phyloP scores from a whole-genome alignment of 1,140 invertebrate species.

The Euura lappo region DNA sequence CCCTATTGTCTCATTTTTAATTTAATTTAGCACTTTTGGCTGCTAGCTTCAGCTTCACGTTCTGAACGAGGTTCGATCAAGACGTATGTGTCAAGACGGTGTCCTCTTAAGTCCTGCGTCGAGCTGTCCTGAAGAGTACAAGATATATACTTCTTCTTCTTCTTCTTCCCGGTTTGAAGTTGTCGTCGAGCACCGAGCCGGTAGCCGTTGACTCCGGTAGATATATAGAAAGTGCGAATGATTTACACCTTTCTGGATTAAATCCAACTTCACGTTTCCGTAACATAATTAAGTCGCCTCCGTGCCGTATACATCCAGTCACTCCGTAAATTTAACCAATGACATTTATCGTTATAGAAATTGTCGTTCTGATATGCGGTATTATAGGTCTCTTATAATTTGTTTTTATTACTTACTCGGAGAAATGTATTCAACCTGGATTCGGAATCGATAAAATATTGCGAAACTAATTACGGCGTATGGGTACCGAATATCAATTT shows the following conservation, averaged over 20 bases:
- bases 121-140: background rate
- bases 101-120: background rate
- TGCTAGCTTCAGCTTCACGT: background rate
- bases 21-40: no score
- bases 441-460: no score
- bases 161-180: background rate
- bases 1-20: no score
- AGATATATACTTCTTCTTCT: background rate
- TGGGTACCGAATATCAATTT: no score
- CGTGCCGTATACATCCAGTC: background rate
- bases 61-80: background rate
- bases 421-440: no score
- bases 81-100: background rate
- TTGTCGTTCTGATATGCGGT: background rate
- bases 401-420: background rate
- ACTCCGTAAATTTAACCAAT: slow-evolving; percentile 4
- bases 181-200: no score
- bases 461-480: no score
- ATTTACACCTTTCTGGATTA: slow-evolving; percentile 10
- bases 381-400: background rate
- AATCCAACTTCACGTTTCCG: background rate
- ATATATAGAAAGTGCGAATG: background rate
- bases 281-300: slow-evolving; percentile 7
- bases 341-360: slow-evolving; percentile 15
- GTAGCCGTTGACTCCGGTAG: no score